These are phyloP conservation scores for Pocota personata DNA, from an alignment of 2,888 invertebrate species.

Conservation along the genomic window DNA sequence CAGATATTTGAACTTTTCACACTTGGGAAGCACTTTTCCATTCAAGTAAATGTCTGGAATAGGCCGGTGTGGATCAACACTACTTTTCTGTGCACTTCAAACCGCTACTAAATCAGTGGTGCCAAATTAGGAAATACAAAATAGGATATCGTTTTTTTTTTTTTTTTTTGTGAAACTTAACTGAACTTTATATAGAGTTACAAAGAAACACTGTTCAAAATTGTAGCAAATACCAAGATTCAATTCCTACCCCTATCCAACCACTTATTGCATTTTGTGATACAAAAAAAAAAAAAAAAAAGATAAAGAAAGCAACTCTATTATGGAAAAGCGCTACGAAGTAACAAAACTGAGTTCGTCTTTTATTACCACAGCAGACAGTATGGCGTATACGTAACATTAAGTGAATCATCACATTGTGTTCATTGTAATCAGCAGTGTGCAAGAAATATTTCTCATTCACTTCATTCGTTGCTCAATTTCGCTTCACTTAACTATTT, in stretches of 20 bases:
- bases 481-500: neutral
- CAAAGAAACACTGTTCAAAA: too few species aligned
- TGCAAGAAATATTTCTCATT: neutral
- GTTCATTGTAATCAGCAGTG: neutral
- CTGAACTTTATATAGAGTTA: too few species aligned
- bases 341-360: neutral
- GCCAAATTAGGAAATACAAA: too few species aligned
- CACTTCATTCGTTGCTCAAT: neutral
- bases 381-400: slow-evolving; percentile 21
- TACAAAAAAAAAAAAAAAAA: neutral
- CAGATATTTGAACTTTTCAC: too few species aligned
- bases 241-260: neutral
- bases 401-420: neutral
- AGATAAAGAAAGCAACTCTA: neutral
- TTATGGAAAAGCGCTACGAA: neutral
- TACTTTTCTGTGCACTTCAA: too few species aligned
- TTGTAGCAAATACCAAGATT: neutral
- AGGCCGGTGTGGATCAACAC: too few species aligned
- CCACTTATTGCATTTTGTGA: neutral
- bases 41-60: too few species aligned
- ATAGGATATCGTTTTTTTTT: too few species aligned
- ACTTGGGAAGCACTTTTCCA: too few species aligned
- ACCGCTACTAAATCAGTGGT: too few species aligned
- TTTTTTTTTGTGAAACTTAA: too few species aligned
- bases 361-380: slow-evolving; percentile 5